Conservation (phyloP, 2,113 vertebrate genomes). For the Tor tambroides region DNA sequence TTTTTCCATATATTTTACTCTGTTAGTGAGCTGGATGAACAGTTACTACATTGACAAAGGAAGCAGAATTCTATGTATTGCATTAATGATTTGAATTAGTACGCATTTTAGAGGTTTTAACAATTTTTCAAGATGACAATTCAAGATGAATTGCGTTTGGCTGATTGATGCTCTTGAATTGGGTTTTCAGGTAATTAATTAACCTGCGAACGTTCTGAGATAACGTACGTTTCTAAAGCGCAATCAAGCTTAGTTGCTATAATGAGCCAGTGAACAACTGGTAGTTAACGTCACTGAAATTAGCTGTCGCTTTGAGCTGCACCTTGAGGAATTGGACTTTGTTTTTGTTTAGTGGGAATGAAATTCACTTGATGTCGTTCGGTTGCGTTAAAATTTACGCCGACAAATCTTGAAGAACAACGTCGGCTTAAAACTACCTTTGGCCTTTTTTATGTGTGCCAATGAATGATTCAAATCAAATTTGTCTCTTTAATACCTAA, state of each 20-base stretch:
- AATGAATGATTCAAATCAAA: constrained; percentile 43
- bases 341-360: constrained; percentile 1
- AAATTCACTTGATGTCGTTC: constrained; percentile 33
- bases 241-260: constrained; percentile 30
- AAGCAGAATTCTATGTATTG: constrained; percentile 19
- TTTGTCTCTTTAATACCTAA: constrained; percentile 29
- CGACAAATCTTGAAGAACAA: constrained; percentile 11
- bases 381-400: background rate
- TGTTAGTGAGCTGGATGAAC: constrained; percentile 53
- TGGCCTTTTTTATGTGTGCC: constrained; percentile 35
- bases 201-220: constrained; percentile 27
- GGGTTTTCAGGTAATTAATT: constrained; percentile 13
- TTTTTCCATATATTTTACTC: constrained; percentile 69
- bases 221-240: constrained; percentile 4
- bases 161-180: constrained; percentile 24
- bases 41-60: constrained; percentile 24
- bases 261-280: constrained; percentile 40
- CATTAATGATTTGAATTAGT: constrained; percentile 25
- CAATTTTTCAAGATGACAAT: background rate
- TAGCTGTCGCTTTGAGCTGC: constrained; percentile 37
- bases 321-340: constrained; percentile 23
- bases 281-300: constrained; percentile 34
- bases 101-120: constrained; percentile 12
- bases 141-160: constrained; percentile 30
- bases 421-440: constrained; percentile 36